Percentiles rank a stretch among this genome's conserved stretches.
Conservation (phyloP, 2,888 invertebrate species). For the Pachydiplax longipennis region DNA sequence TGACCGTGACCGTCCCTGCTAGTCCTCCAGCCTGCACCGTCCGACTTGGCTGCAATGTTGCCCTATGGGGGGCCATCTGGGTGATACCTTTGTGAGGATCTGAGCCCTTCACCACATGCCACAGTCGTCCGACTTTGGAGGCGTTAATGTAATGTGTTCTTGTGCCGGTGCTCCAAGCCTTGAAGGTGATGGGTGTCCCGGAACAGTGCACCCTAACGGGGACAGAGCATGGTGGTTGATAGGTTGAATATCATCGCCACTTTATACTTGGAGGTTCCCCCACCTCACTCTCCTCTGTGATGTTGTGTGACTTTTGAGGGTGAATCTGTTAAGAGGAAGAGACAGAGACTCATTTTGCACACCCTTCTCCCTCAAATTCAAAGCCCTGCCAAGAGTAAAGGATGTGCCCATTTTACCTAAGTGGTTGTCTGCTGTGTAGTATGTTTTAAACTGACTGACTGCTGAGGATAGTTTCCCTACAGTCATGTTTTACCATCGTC, state of each 20-base stretch:
- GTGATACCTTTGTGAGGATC: conserved; percentile 14
- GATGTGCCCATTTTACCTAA: background rate
- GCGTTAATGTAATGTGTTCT: conserved; percentile 38
- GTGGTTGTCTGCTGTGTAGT: conserved; percentile 21
- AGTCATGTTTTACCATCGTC: conserved; percentile 41
- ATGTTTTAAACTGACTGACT: conserved; percentile 29
- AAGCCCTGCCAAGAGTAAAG: conserved; percentile 33
- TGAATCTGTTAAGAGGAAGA: conserved; percentile 19
- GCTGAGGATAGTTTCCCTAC: conserved; percentile 14
- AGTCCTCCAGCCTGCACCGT: conserved; percentile 34
- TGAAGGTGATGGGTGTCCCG: background rate
- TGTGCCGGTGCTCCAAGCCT: conserved; percentile 21
- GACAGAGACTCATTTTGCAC: background rate
- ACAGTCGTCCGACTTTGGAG: conserved; percentile 40
- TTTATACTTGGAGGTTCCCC: conserved; percentile 27
- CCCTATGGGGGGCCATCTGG: background rate
- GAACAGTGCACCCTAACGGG: conserved; percentile 32
- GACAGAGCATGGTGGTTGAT: conserved; percentile 32
- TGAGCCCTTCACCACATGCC: background rate
- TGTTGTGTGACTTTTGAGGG: conserved; percentile 41
- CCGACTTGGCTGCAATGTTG: conserved; percentile 6
- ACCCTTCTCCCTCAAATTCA: conserved; percentile 13
- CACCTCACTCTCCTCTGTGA: conserved; percentile 35
- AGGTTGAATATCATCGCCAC: conserved; percentile 5
- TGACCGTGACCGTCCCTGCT: conserved; percentile 58